Base-by-base conservation (phyloP, 2,797 vertebrate genomes). In the Fistularia commersonii region DNA sequence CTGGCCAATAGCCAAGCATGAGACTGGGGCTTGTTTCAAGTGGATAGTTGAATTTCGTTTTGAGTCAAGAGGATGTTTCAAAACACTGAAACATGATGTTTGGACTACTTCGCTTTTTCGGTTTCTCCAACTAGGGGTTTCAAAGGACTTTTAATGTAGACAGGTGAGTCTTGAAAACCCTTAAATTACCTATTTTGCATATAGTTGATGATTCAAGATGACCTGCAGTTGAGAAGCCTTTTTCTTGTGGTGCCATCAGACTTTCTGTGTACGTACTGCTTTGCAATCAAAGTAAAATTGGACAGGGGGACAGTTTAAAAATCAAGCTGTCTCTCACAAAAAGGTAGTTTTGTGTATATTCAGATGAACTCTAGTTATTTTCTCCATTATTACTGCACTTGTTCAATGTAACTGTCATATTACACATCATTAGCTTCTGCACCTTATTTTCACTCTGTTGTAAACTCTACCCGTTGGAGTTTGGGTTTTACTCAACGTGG, bases 51-150 rank as follows among this genome's bases (percentile, higher is more conserved):
- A 32, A 64, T 79, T 81, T 79, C 64, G 64, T 33, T 72, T 42
- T 79, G 69, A 74, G 37, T 8, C 35, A 75, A 81, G 69, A 81
- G 81, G 84, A 86, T 77, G 74, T 84, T 83, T 82, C 74, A 63
- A 52, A 84, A 86, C 31, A 35, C 36, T 8, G 10, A n/a, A 54
- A 34, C 11, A 34, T 48, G n/a, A 35, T 41, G 32, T 63, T 60
- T 43, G 31, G 36, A 45, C 6, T 54, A 40, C 54, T 66, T 72
- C 8, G 9, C 36, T 43, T 65, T 56, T 23, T 23, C 23, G 23
- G 23, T 23, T 23, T 23, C 23, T 23, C 23, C 4, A 23, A 2
- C 23, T 23, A 2, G 23, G 23, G 23, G 23, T 23, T 23, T 2
- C 23, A 23, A 23, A 2, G 4, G 39, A 36, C 14, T 45, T 56